A percentile compares a stretch with the other conserved stretches of the same genome.
Conservation (phyloP, 2,113 vertebrate species). For the Sapayoa aenigma region DNA sequence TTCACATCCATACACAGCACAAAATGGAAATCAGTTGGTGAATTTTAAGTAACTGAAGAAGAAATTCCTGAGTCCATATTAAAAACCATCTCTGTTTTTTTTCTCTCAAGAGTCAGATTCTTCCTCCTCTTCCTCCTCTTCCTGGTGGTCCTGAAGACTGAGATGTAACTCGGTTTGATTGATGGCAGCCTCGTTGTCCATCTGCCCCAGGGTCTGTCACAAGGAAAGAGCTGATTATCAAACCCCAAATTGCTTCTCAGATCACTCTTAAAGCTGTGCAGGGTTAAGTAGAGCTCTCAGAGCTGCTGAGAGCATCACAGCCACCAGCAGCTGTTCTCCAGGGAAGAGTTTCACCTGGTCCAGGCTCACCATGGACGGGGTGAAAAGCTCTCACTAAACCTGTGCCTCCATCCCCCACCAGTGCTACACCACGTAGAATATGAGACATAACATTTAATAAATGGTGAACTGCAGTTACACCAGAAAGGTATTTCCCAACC, state of each 20-base stretch:
- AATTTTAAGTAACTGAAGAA: neutral
- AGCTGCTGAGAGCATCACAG: neutral
- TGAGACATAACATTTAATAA: fast-evolving
- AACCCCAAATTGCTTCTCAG: neutral
- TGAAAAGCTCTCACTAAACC: too few relatives aligned
- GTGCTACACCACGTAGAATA: fast-evolving
- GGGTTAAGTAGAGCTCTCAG: neutral
- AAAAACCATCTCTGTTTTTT: neutral
- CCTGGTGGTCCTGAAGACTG: conserved; percentile 40
- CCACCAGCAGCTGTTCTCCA: neutral
- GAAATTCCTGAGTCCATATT: conserved; percentile 17
- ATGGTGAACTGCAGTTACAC: fast-evolving
- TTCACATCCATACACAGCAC: neutral
- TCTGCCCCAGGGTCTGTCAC: conserved; percentile 63
- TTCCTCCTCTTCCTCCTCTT: conserved; percentile 74
- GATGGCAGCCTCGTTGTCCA: conserved; percentile 80
- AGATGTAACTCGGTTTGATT: conserved; percentile 79
- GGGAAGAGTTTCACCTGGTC: neutral
- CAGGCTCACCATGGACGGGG: fast-evolving
- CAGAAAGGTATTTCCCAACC: neutral
- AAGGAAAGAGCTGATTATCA: neutral
- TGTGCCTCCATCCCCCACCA: fast-evolving
- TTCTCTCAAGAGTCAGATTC: conserved; percentile 71
- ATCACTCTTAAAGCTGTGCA: neutral
- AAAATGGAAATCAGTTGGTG: neutral